Evolutionary conservation across 2,113 vertebrate genomes (phyloP), one percentile per base, ranked within the genome.

Genomic region (Calonectris borealis): DNA sequence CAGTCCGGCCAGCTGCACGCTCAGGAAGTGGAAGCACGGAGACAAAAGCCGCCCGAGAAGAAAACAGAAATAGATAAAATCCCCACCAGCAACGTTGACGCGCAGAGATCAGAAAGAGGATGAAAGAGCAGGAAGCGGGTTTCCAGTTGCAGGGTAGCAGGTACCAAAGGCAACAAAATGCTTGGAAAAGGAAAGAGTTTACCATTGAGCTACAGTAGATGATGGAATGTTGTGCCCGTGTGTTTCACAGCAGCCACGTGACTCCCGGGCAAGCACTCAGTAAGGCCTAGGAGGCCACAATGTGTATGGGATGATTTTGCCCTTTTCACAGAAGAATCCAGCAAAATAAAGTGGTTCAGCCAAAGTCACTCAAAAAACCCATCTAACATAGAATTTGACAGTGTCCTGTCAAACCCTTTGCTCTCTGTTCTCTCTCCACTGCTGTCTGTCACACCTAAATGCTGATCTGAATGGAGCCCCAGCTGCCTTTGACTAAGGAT

Each of bases 21-120:
- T 83, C 95, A 93, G 96, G 96, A 97, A 97, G 94, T 81, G 94
- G 95, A 91, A 91, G 85, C 7, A 2, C 2, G 4, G 86, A 80
- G 94, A 95, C 95, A 97, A 97, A 97, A 94, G 48, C 81, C 6
- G 40, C 72, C 81, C 13, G 88, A 96, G 80, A 72, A 87, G 83
- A 58, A 83, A 69, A 80, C 94, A 95, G 88, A 96, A 96, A 95
- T 68, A 96, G 95, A 96, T 94, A 96, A 96, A 85, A 91, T 11
- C 83, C 84, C 48, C 84, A 54, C 38, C 73, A 55, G 55, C 18
- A 0, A 52, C 8, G 4, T 4, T 38, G 95, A 49, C 24, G 2
- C 46, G 9, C 70, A 12, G 83, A 93, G 82, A 94, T 96, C 71
- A 88, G 91, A 94, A 27, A 86, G 84, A 86, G 80, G 89, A 96